Evolutionary conservation across 2,113 vertebrate genomes (phyloP), one percentile per base, ranked within the genome.

Genomic region (Chinchilla lanigera): DNA sequence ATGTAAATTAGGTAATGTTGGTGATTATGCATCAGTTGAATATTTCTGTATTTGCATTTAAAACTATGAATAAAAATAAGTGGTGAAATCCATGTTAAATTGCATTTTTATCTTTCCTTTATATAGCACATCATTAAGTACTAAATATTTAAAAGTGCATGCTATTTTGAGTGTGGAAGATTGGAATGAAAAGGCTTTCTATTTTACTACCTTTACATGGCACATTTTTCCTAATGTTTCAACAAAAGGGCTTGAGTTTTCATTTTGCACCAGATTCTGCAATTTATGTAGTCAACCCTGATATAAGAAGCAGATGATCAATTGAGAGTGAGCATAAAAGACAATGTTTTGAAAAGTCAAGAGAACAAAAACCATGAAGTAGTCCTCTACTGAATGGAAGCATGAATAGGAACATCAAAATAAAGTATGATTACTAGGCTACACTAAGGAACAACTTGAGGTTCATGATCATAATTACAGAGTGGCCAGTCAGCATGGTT

Each of bases 391-490:
- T 60, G 81, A 95, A 19, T 58, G 44, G 17, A 94, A 85, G 11
- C 58, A 52, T 91, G 54, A 80, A 67, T n/a, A 71, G 16, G 44
- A 78, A 60, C 60, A 92, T 5, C 26, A 93, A 92, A 92, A 94
- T 87, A 35, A 95, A 93, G 44, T 94, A 86, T 97, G 86, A 93
- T 89, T 75, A 83, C 60, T 75, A 50, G 86, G 20, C 22, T 67
- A 24, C 92, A 93, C 69, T 96, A 94, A 81, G 35, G 69, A 94
- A 92, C 38, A 47, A 89, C 92, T 94, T 95, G 44, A 86, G 63
- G 47, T 56, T 96, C 92, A 97, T 93, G 73, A 63, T 87, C 50
- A 95, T 83, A 73, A 92, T 86, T 95, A 75, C 56, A 75, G 81
- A 94, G 38, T 52, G 41, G 12, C 83, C 60, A 95, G 60, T 95